A percentile compares a stretch with the other conserved stretches of the same genome.
Conservation (phyloP, 2,888 invertebrate genomes). For the Lissonota sp. region DNA sequence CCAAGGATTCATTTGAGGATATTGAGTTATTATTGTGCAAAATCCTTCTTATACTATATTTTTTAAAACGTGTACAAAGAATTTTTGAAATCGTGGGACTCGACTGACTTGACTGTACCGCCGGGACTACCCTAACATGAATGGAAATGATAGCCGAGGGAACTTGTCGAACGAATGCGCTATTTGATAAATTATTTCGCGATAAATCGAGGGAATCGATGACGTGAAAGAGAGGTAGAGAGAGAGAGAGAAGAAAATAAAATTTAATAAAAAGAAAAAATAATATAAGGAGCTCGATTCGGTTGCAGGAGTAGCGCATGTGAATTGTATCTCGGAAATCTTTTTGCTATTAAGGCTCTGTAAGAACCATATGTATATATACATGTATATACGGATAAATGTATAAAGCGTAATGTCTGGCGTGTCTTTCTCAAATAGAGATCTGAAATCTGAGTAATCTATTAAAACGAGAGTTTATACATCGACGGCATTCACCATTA, state of each 20-base stretch:
- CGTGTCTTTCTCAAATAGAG: conserved; percentile 53
- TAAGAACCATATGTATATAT: conserved; percentile 18
- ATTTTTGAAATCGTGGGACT: no score
- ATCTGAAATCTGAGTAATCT: conserved; percentile 59
- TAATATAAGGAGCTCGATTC: background rate
- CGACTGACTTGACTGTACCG: no score
- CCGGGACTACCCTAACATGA: background rate
- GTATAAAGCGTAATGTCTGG: conserved; percentile 7
- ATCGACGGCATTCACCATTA: conserved; percentile 35
- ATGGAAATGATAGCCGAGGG: conserved; percentile 20
- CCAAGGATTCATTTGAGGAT: no score
- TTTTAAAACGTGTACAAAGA: no score
- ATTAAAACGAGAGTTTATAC: conserved; percentile 44
- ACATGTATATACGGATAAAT: background rate
- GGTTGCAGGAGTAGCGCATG: conserved; percentile 2
- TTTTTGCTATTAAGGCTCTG: conserved; percentile 36
- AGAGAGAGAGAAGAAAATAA: background rate
- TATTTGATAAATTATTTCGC: conserved; percentile 53
- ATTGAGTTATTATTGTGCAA: no score
- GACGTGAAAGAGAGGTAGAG: background rate
- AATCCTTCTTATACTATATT: no score
- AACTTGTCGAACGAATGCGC: conserved; percentile 32
- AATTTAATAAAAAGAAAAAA: conserved; percentile 10
- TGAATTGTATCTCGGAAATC: conserved; percentile 42
- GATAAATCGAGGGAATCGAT: conserved; percentile 38